phyloP scores from a whole-genome alignment of 2,797 vertebrate genomes.

The Astyanax mexicanus region DNA sequence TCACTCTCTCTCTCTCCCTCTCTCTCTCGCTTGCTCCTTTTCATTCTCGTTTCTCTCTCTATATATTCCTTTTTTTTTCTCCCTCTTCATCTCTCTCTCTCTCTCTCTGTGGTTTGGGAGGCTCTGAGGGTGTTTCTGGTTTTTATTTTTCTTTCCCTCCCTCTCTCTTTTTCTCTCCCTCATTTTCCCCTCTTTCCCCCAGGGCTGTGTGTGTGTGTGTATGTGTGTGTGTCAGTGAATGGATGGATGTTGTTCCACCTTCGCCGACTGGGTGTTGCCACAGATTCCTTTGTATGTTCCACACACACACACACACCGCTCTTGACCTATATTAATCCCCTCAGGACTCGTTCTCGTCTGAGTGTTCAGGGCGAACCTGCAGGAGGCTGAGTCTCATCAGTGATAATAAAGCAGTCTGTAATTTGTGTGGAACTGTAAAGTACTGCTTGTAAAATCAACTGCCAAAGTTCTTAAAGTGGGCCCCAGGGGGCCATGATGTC shows the following conservation, averaged over 20 bases:
- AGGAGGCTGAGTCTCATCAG: too few relatives aligned
- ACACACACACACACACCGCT: slow-evolving; percentile 28
- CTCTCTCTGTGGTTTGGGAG: slow-evolving; percentile 49
- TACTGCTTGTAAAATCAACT: too few relatives aligned
- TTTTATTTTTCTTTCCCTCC: slow-evolving; percentile 24
- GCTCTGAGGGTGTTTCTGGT: slow-evolving; percentile 48
- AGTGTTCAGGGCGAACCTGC: slow-evolving; percentile 20
- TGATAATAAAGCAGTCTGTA: slow-evolving; percentile 30
- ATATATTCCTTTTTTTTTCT: too few relatives aligned
- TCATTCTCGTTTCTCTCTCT: slow-evolving; percentile 40
- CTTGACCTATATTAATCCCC: slow-evolving; percentile 51
- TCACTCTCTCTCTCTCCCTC: background rate
- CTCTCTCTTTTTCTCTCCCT: slow-evolving; percentile 19
- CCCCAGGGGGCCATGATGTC: too few relatives aligned
- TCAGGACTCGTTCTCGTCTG: slow-evolving; percentile 22
- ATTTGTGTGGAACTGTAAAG: too few relatives aligned
- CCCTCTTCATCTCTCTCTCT: slow-evolving; percentile 25
- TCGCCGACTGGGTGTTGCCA: slow-evolving; percentile 44
- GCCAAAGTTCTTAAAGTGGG: too few relatives aligned
- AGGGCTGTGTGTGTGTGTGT: slow-evolving; percentile 17
- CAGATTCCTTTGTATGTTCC: slow-evolving; percentile 35
- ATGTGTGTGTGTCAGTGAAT: slow-evolving; percentile 18
- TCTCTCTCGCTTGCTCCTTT: slow-evolving; percentile 14
- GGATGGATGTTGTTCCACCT: slow-evolving; percentile 43
- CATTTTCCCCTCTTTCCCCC: background rate